These are phyloP conservation scores for Mesaphorura yosii DNA, from an alignment of 1,140 invertebrate genomes.

Conservation along the genomic window DNA sequence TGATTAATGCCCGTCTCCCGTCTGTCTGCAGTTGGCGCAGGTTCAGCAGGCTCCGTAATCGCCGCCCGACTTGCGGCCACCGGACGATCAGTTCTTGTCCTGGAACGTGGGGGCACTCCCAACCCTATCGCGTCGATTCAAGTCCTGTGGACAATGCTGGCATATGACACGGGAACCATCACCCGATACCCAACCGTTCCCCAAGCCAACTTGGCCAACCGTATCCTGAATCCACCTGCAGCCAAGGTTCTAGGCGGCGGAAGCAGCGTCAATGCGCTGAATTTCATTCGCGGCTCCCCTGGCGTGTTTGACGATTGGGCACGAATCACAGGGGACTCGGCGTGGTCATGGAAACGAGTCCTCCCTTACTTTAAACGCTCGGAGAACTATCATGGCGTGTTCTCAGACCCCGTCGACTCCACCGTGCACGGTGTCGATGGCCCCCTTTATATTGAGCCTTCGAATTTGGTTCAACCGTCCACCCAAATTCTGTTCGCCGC, in stretches of 20 bases:
- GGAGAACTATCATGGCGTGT: slow-evolving; percentile 22
- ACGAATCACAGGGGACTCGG: slow-evolving; percentile 35
- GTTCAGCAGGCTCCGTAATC: slow-evolving; percentile 8
- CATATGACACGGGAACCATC: not conserved
- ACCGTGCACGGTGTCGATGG: not conserved
- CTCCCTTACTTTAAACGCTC: slow-evolving; percentile 33
- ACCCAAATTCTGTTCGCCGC: too few species aligned
- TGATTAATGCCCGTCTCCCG: too few species aligned
- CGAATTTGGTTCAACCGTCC: too few species aligned
- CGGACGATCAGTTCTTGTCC: slow-evolving; percentile 2
- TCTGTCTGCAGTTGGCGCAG: slow-evolving; percentile 14
- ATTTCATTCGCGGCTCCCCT: slow-evolving; percentile 64
- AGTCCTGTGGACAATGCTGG: not conserved
- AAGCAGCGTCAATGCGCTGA: slow-evolving; percentile 69
- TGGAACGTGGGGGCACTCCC: slow-evolving; percentile 9
- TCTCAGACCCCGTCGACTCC: not conserved
- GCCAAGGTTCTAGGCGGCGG: slow-evolving; percentile 67
- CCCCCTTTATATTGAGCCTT: too few species aligned
- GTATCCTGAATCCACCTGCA: slow-evolving; percentile 31
- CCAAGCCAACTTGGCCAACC: not conserved
- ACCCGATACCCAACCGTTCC: not conserved
- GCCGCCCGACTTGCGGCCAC: not conserved
- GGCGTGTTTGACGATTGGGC: slow-evolving; percentile 59
- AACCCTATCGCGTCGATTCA: slow-evolving; percentile 2
- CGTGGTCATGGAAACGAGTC: slow-evolving; percentile 45